A percentile compares a stretch with the other conserved stretches of the same genome.
Evolutionary conservation across 2,888 invertebrate species (phyloP).

Genomic region (Drosophila merina): DNA sequence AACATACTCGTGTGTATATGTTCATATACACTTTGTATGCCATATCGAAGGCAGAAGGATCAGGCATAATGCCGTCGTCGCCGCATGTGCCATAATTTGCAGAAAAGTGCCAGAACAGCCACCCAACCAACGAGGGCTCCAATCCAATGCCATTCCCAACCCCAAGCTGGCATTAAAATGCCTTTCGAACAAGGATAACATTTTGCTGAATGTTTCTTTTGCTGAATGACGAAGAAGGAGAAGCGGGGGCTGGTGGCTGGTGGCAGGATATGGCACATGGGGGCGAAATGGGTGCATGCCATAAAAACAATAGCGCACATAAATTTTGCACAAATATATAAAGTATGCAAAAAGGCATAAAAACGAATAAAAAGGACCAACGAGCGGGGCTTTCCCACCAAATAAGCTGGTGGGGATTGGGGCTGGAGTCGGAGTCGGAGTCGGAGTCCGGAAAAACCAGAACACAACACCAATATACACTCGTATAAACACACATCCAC

Average conservation of each 20-base stretch:
- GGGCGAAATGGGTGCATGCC: constrained; percentile 81
- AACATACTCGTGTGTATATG: constrained; percentile 30
- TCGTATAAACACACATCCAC: constrained; percentile 17
- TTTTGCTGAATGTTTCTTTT: constrained; percentile 46
- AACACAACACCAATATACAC: constrained; percentile 7
- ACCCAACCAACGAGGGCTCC: constrained; percentile 23
- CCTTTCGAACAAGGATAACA: constrained; percentile 68
- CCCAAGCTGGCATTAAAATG: constrained; percentile 36
- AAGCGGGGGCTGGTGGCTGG: background rate
- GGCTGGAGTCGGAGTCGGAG: background rate
- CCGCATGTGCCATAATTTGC: constrained; percentile 80
- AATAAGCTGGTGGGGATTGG: constrained; percentile 48
- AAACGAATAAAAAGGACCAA: constrained; percentile 53
- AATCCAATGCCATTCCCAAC: constrained; percentile 13
- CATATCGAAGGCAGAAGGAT: constrained; percentile 75
- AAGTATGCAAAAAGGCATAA: constrained; percentile 77
- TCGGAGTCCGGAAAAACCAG: constrained; percentile 3
- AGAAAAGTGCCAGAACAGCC: constrained; percentile 63
- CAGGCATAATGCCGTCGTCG: constrained; percentile 71
- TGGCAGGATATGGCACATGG: constrained; percentile 31
- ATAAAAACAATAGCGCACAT: constrained; percentile 82
- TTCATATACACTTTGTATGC: constrained; percentile 35
- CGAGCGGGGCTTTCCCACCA: constrained; percentile 32
- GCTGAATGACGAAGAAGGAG: constrained; percentile 40
- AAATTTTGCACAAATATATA: constrained; percentile 79